Base-by-base conservation (phyloP, 2,888 invertebrate species). In the Ormia ochracea region DNA sequence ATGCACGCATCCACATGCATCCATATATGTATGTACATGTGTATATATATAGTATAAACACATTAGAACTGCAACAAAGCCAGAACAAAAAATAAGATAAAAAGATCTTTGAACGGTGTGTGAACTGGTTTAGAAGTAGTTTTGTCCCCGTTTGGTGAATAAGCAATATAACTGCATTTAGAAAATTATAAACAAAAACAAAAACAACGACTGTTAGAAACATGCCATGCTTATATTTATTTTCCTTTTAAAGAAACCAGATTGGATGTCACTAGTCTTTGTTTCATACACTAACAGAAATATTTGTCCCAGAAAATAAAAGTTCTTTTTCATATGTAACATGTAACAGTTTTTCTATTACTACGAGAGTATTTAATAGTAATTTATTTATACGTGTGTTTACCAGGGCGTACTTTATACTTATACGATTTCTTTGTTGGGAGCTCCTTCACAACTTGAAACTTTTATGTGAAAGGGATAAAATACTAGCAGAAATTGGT, bases 71-170 rank as follows among this genome's bases (percentile, higher is more conserved):
- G 54, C 61, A 61, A 69, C 68, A 69, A 58, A 59, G 66, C 61
- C 50, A 48, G 6, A 19, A 56, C 19, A 56, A 56, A 23, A 56
- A 54, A 54, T 12, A 36, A 68, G 41, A 59, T 43, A 58, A 79
- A 61, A 63, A 80, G 73, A 80, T 76, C 80, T 80, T 80, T 80
- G 76, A 58, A 63, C 76, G 68, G 56, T 80, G 80, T 76, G 76
- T 80, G 80, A 80, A 80, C 80, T 76, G 80, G 80, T 80, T 80
- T 76, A 80, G 76, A 76, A 76, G 80, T 63, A 56, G 80, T 76
- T 76, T 73, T 80, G 76, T 76, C 76, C 80, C 72, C 72, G 50
- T 76, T 80, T 76, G 80, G 76, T 54, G 19, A 45, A 73, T 68
- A 68, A 72, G 72, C 68, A 73, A 80, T 61, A 68, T 80, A 80